Percentiles rank a stretch among this genome's conserved stretches.
These are phyloP conservation scores for Coranthus polyacanthus DNA, from an alignment of 2,797 vertebrate species.

Conservation along the genomic window DNA sequence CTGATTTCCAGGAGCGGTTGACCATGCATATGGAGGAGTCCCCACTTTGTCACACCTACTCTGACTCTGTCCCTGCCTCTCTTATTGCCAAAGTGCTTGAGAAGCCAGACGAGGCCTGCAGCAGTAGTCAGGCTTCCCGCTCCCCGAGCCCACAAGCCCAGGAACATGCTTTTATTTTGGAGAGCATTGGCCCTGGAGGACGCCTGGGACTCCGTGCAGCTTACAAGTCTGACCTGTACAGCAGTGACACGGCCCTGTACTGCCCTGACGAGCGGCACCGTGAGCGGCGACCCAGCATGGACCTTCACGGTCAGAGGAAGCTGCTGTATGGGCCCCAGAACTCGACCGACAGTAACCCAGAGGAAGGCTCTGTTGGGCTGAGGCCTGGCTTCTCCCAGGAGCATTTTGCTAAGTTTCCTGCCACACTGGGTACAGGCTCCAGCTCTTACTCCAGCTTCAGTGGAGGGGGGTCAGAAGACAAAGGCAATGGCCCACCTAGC, in stretches of 20 bases:
- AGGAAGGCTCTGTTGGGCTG: conserved; percentile 88
- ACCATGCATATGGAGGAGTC: conserved; percentile 92
- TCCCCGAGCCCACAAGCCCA: conserved; percentile 89
- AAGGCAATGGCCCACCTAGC: conserved; percentile 89
- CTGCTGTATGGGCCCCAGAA: conserved; percentile 90
- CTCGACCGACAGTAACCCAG: conserved; percentile 93
- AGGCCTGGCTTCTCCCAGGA: conserved; percentile 90
- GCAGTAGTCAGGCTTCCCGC: conserved; percentile 89
- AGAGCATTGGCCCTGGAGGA: conserved; percentile 82
- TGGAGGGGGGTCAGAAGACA: conserved; percentile 92
- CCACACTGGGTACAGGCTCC: conserved; percentile 90
- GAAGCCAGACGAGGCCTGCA: conserved; percentile 91
- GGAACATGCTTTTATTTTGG: conserved; percentile 87
- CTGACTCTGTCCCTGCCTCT: conserved; percentile 90
- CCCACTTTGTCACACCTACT: conserved; percentile 89
- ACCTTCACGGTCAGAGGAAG: conserved; percentile 87
- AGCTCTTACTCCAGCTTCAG: conserved; percentile 99
- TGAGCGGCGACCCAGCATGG: conserved; percentile 91
- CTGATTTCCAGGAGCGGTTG: conserved; percentile 94
- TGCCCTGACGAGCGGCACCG: conserved; percentile 91
- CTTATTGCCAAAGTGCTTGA: conserved; percentile 93
- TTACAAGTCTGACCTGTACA: conserved; percentile 93
- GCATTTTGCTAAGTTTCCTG: conserved; percentile 90
- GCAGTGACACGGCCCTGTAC: conserved; percentile 95
- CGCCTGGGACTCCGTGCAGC: conserved; percentile 86